A percentile compares a stretch with the other conserved stretches of the same genome.
Evolutionary conservation across 2,888 invertebrate species (phyloP).

Genomic region (Hypercompe scribonia): DNA sequence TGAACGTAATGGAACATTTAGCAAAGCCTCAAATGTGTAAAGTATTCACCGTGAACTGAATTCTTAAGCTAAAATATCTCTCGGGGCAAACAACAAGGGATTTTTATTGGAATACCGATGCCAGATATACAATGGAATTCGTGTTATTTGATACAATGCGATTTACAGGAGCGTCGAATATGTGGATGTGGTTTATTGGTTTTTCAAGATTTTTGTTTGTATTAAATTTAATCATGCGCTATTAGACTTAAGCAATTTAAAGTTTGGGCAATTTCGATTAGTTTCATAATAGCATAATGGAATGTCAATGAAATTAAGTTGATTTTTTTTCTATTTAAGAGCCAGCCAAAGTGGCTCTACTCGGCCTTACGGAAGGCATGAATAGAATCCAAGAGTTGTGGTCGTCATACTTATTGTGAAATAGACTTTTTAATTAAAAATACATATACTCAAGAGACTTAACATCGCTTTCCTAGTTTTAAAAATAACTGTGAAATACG

Average conservation of each 20-base stretch:
- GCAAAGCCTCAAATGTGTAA: slow-evolving; percentile 1
- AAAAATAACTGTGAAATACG: too few species aligned
- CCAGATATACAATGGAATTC: slow-evolving; percentile 32
- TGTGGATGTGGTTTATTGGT: slow-evolving; percentile 21
- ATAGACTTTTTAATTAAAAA: too few species aligned
- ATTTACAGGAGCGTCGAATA: slow-evolving; percentile 1
- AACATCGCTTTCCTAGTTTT: too few species aligned
- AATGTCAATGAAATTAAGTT: too few species aligned
- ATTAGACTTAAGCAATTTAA: neutral
- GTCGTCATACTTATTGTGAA: too few species aligned
- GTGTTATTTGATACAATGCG: slow-evolving; percentile 41
- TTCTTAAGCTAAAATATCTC: slow-evolving; percentile 30
- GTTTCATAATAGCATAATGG: too few species aligned
- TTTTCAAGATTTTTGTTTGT: slow-evolving; percentile 10
- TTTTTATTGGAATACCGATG: slow-evolving; percentile 51
- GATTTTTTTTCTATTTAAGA: too few species aligned
- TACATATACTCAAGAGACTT: too few species aligned
- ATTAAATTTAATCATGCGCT: neutral
- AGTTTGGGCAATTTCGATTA: too few species aligned
- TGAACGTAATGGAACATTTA: slow-evolving; percentile 1
- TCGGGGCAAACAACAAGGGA: slow-evolving; percentile 14
- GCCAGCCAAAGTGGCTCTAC: too few species aligned
- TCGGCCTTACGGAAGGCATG: too few species aligned
- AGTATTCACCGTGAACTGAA: slow-evolving; percentile 25
- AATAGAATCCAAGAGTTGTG: too few species aligned